Base-by-base conservation (phyloP, 2,797 vertebrate genomes). In the Scarus forsteni region DNA sequence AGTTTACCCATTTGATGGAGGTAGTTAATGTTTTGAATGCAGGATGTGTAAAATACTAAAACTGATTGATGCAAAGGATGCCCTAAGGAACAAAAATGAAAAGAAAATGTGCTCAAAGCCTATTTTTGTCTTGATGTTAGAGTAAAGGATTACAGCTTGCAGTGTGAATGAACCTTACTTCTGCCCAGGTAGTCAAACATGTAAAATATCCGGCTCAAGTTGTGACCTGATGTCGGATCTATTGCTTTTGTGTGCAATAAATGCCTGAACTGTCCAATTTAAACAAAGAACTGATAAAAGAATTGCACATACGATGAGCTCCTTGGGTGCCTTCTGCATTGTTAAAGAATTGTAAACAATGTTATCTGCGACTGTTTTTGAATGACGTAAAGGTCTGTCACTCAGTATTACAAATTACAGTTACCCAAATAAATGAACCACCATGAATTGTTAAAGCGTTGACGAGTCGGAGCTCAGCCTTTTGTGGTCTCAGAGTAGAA, bases 291-390 rank as follows among this genome's bases (percentile, higher is more conserved):
- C 67, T 48, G 46, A 27, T 11, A 55, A 49, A 63, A 27, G 27
- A 74, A 83, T 85, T 89, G 82, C 85, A 89, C 87, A 85, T 83
- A 40, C 8, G 68, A 85, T 85, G 79, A 88, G 86, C 82, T 91
- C 80, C 80, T 87, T 87, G 87, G 58, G 90, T 91, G 91, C 90
- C 90, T 92, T 92, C 85, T 83, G 87, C 81, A 77, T 90, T 84
- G 76, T 80, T 66, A 85, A 85, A 81, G 73, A 72, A 27, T 27
- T 27, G 27, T 27, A 27, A 27, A 27, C 27, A 27, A 27, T 27
- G 27, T 27, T 71, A 64, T 54, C 51, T 27, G 19, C 77, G 83
- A 91, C 87, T 90, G 83, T 85, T 86, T 79, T 84, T 74, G 79
- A 87, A 79, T 86, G 73, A 88, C 76, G 82, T 44, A 67, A 83